Evolutionary conservation across 2,888 invertebrate species (phyloP).

Genomic region (Diplolepis rosae): DNA sequence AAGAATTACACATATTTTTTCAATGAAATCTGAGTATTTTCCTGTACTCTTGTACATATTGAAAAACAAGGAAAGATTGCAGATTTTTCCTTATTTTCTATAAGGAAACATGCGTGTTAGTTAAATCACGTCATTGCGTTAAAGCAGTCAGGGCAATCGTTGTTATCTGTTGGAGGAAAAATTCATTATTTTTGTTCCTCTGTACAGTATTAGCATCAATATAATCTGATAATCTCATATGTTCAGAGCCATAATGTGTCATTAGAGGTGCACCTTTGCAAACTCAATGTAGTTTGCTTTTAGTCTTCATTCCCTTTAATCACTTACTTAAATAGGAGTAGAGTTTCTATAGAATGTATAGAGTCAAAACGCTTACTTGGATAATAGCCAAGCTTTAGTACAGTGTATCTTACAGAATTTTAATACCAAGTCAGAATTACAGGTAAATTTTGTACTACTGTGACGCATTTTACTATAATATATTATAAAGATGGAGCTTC

Average conservation of each 20-base stretch:
- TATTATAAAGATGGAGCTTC: conserved; percentile 1
- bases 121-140: not conserved
- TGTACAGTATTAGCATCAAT: no score
- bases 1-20: no score
- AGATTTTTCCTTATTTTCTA: not conserved
- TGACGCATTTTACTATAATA: not conserved
- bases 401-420: conserved; percentile 13
- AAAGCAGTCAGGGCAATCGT: no score
- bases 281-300: conserved; percentile 14
- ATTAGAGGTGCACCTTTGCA: conserved; percentile 17
- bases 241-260: not conserved
- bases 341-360: conserved; percentile 12
- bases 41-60: no score
- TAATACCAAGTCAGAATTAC: not conserved
- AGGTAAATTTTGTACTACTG: not conserved
- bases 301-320: conserved; percentile 19
- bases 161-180: no score
- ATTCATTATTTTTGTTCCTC: no score
- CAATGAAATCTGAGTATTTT: no score
- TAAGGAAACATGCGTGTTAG: not conserved
- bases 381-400: not conserved
- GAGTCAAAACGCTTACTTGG: not conserved
- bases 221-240: no score
- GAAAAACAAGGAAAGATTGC: not conserved
- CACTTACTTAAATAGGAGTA: conserved; percentile 14